Base-by-base conservation (phyloP, 2,113 vertebrate species). In the Carollia perspicillata region DNA sequence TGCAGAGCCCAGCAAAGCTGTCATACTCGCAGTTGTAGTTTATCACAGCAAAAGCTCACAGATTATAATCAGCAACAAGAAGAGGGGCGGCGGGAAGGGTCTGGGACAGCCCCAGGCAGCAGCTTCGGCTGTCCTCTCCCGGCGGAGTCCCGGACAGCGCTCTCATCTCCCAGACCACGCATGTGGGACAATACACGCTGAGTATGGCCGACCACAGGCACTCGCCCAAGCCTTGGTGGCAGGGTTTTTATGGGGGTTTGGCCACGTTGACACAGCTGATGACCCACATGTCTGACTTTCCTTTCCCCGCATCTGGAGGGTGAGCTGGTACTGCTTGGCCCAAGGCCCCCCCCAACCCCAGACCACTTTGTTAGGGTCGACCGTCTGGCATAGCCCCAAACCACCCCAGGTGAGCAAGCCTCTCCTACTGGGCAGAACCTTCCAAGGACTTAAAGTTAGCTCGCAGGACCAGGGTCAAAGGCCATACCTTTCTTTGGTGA, bases 101-200 rank as follows among this genome's bases (percentile, higher is more conserved):
- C 30, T 37, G 14, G 55, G 53, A 12, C 42, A 18, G 16, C 5
- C 74, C 90, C 42, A 35, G 30, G 8, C 5, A 33, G 58, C 23
- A 26, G 58, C 23, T 11, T 60, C 26, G 10, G 58, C 58, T 11
- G 58, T 60, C 58, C 58, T 60, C 58, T 28, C 58, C 58, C 58
- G 4, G 58, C 9, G 58, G 23, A 4, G 58, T 60, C 26, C 4
- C 26, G 26, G 58, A 28, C 16, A 28, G 58, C 26, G 8, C 22
- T 58, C 20, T 58, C 55, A 3, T 69, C 44, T 89, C 49, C 44
- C 28, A 35, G 16, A 8, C 10, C 1, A 4, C 0, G 16, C 1
- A 4, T 0, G 16, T 3, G 11, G 37, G 22, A 77, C 33, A 8
- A 5, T 3, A 17, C 4, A 6, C 17, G 1, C 53, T 10, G 65